Base-by-base conservation (phyloP, 2,797 vertebrate species). In the Salmo trutta region DNA sequence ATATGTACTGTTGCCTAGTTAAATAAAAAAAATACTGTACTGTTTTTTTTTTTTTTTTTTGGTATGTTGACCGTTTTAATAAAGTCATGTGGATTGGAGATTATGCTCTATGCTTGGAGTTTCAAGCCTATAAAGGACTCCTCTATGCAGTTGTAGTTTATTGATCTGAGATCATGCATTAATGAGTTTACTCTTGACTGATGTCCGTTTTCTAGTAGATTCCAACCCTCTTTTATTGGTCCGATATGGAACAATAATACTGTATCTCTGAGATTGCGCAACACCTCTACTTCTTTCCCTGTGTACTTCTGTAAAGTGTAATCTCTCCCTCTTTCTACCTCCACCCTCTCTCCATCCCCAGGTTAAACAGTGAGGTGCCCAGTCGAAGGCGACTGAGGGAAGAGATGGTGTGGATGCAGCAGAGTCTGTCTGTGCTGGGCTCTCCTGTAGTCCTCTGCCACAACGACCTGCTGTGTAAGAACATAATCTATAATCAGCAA, bases 361-460 rank as follows among this genome's bases (percentile, higher is more conserved):
- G 98, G 94, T 95, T 99, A 90, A 87, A 89, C 70, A 92, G 77
- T 80, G 96, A 98, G 84, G 92, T 99, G 82, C 97, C 98, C 7
- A 96, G 93, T 85, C 82, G 86, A 21, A 89, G 80, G 78, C 93
- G 95, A 84, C 96, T 99, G 84, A 88, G 95, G 78, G 95, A 96
- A 69, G 98, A 99, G 90, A 96, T 99, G 95, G 77, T 96, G 81
- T 99, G 97, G 97, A 96, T 99, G 88, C 96, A 98, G 90, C 95
- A 97, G 86, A 95, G 91, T 84, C 93, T 99, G 82, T 98, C 97
- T 24, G 93, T 93, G 85, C 90, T 99, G 88, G 96, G 95, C 78
- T 99, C 98, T 0, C 98, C 98, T 0, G 97, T 99, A 69, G 98
- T 99, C n/a, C 96, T 99, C 77, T 99, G 98, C 91, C 98, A 99